Percentiles rank a stretch among this genome's conserved stretches.
Evolutionary conservation across 1,140 invertebrate species (phyloP).

Genomic region (Metopolophium dirhodum): DNA sequence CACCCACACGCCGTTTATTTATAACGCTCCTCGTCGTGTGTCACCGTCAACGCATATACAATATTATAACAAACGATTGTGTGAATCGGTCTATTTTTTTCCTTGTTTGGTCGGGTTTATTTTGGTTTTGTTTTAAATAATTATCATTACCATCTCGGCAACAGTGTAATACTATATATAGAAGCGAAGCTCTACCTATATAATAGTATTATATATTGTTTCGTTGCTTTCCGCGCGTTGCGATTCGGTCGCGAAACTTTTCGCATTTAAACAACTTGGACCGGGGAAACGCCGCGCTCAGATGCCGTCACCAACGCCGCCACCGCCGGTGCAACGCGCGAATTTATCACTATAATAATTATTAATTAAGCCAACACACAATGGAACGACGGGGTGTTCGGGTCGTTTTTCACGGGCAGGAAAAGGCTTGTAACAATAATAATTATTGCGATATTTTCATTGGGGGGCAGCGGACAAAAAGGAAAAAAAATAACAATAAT

Average conservation of each 20-base stretch:
- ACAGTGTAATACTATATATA: background rate
- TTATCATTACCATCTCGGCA: background rate
- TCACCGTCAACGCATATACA: background rate
- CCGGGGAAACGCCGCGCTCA: background rate
- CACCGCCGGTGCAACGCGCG: background rate
- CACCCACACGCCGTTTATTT: background rate
- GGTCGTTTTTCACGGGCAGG: constrained; percentile 27
- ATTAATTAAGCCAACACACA: constrained; percentile 45
- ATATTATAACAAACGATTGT: background rate
- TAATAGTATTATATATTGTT: background rate
- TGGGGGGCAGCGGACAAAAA: background rate
- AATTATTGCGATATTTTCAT: constrained; percentile 39
- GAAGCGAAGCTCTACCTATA: background rate
- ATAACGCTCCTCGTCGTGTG: background rate
- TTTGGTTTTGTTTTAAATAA: background rate
- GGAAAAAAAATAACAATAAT: constrained; percentile 30
- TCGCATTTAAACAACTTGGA: constrained; percentile 1
- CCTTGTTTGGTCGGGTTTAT: background rate
- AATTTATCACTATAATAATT: constrained; percentile 50
- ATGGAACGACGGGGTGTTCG: constrained; percentile 13
- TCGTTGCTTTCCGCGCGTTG: background rate
- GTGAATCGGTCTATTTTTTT: background rate
- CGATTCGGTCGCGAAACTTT: background rate
- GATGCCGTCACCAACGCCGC: background rate
- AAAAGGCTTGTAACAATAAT: constrained; percentile 52